These are phyloP conservation scores for Pyrochroa serraticornis DNA, from an alignment of 2,888 invertebrate species.

Conservation along the genomic window DNA sequence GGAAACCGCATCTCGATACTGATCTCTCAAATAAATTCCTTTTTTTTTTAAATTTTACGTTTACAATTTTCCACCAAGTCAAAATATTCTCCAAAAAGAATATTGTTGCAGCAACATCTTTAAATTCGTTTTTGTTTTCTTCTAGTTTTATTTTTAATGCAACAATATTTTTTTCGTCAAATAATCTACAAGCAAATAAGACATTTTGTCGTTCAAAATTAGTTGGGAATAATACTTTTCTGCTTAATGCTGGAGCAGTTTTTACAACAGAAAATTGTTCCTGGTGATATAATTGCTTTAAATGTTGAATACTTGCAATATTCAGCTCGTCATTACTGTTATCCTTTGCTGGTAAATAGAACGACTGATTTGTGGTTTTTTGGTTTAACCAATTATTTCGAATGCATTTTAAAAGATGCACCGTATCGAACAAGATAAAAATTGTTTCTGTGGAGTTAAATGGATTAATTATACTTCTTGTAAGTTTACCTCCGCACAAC, in stretches of 20 bases:
- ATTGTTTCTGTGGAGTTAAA: neutral
- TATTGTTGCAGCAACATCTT: neutral
- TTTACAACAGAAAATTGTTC: constrained; percentile 1
- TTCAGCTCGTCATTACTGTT: neutral
- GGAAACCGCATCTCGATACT: neutral
- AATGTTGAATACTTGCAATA: neutral
- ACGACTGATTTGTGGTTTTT: neutral
- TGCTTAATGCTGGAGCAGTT: neutral
- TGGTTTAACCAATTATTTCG: constrained; percentile 1
- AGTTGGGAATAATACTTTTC: constrained; percentile 1
- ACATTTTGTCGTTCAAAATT: neutral
- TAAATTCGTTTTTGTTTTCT: neutral
- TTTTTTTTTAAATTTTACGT: neutral
- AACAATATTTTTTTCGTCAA: neutral
- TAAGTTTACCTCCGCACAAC: constrained; percentile 1
- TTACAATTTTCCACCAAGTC: neutral
- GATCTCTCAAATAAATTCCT: neutral
- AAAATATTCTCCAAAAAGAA: neutral
- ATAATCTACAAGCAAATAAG: neutral
- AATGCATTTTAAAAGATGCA: neutral
- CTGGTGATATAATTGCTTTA: neutral
- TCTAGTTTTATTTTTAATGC: neutral
- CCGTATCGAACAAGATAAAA: neutral
- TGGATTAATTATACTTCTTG: neutral
- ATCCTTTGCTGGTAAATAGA: neutral